Evolutionary conservation across 1,140 invertebrate species (phyloP).

Genomic region (Caenorhabditis inopinata): DNA sequence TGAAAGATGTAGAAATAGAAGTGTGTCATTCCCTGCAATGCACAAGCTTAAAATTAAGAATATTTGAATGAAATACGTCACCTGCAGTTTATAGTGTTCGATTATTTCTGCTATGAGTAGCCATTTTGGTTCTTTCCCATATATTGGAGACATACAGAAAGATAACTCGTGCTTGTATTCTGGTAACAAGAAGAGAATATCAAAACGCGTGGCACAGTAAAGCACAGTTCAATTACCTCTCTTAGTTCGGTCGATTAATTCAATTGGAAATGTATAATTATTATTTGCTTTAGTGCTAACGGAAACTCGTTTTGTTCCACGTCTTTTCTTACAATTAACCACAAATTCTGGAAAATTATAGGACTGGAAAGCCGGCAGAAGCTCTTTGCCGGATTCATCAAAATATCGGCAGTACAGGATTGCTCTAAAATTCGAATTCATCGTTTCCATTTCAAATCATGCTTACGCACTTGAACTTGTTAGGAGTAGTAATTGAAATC

Average conservation of each 20-base stretch:
- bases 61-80: not conserved
- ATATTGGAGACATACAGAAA: constrained; percentile 3
- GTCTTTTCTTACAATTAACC: not conserved
- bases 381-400: not conserved
- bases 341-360: constrained; percentile 3
- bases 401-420: not conserved
- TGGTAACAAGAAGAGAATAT: too few relatives aligned
- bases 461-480: not conserved
- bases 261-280: constrained; percentile 10
- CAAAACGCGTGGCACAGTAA: too few relatives aligned
- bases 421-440: not conserved
- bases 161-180: not conserved
- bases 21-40: constrained; percentile 20
- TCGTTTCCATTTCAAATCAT: not conserved
- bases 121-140: constrained; percentile 31
- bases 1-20: constrained; percentile 25
- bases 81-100: constrained; percentile 14
- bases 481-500: not conserved
- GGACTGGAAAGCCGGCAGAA: not conserved
- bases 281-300: not conserved
- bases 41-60: not conserved
- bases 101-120: not conserved
- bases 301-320: not conserved
- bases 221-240: not conserved
- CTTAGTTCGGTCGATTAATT: not conserved